Evolutionary conservation across 1,140 invertebrate species (phyloP), one percentile per base, ranked within the genome.

Genomic region (Mamestra configurata): DNA sequence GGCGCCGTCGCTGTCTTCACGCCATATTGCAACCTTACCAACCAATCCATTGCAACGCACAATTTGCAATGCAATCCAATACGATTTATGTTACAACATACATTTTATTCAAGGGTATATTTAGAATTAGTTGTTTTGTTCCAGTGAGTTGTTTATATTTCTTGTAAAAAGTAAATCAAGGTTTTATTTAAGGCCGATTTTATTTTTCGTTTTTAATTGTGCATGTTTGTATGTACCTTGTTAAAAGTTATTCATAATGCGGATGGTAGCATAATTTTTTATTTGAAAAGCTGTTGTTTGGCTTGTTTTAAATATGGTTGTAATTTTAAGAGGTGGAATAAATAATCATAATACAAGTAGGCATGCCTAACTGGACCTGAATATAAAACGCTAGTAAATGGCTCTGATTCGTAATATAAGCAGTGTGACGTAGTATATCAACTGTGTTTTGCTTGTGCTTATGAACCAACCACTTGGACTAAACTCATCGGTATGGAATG

Each of bases 101-200:
- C 35, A 64, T 40, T 40, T 31, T 71, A 53, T 35, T 49, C 6
- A 37, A 46, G 57, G 40, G 18, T 64, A 70, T 46, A 46, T 61
- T 76, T 76, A 76, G 73, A 76, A 64, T 76, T 76, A 46, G 73
- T 46, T 43, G 73, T 76, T 76, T 76, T 76, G 73, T 76, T 76
- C 73, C 57, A 46, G 43, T 64, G 53, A 51, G 64, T 61, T 64
- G 37, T 64, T 76, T 61, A 76, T 76, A 61, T 64, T 49, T 76
- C 68, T 53, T 64, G 57, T 76, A 59, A 46, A 61, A 59, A 61
- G 57, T 43, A 76, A 76, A 76, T 61, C 37, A 76, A 59, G 40
- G 73, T 76, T 76, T 64, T 76, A 64, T 76, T 76, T 64, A 76
- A 57, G 49, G 37, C 43, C 40, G 55, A 31, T 43, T 61, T 76